Percentiles rank a stretch among this genome's conserved stretches.
phyloP scores from a whole-genome alignment of 2,797 vertebrate genomes.

The Sebastes steindachneri region DNA sequence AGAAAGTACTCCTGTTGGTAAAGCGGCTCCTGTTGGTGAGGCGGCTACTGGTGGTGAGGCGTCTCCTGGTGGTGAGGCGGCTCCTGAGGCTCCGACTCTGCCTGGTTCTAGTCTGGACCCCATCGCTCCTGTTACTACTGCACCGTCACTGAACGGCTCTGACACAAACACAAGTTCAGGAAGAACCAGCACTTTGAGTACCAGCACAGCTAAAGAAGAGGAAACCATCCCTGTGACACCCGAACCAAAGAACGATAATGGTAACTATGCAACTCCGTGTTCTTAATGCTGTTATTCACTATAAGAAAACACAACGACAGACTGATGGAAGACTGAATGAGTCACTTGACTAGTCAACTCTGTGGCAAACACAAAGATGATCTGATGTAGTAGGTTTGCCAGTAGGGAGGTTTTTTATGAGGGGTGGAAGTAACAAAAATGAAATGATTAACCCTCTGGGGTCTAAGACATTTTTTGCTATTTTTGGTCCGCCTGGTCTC shows the following conservation, averaged over 20 bases:
- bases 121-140: neutral
- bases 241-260: neutral
- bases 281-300: neutral
- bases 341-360: neutral
- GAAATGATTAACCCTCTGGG: too few species aligned
- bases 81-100: neutral
- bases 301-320: neutral
- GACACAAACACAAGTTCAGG: neutral
- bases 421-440: too few species aligned
- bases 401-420: neutral
- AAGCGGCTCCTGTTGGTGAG: accelerated
- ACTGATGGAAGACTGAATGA: neutral
- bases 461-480: too few species aligned
- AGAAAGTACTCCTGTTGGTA: neutral
- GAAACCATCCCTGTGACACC: neutral
- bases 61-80: accelerated
- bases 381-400: neutral
- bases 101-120: accelerated
- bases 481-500: too few species aligned
- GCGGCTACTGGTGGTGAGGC: neutral
- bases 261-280: constrained; percentile 22
- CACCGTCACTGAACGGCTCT: neutral
- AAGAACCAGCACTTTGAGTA: neutral
- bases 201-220: neutral
- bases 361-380: neutral